phyloP scores from a whole-genome alignment of 2,113 vertebrate genomes.

The Pipa parva region DNA sequence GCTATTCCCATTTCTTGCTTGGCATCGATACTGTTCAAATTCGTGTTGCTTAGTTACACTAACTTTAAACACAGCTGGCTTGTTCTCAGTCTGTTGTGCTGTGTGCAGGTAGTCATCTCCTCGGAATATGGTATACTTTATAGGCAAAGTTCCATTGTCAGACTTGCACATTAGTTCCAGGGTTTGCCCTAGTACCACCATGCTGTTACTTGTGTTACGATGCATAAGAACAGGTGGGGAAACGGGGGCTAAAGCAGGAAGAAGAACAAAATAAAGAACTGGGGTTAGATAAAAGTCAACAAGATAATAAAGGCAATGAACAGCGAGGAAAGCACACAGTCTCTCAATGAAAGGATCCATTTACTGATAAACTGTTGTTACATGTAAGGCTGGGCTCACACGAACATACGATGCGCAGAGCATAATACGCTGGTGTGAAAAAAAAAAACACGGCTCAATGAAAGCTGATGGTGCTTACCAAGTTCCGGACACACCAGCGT shows the following conservation, averaged over 20 bases:
- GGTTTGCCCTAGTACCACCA: slow-evolving; percentile 48
- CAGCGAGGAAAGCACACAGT: no score
- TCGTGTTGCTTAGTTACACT: slow-evolving; percentile 36
- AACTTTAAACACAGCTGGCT: slow-evolving; percentile 42
- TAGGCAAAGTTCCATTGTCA: slow-evolving; percentile 50
- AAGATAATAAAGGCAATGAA: no score
- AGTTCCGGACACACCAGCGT: no score
- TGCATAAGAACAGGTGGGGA: slow-evolving; percentile 48
- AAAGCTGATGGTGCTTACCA: no score
- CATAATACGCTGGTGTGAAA: no score
- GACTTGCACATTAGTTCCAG: slow-evolving; percentile 46
- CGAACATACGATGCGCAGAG: no score
- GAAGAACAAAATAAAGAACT: background rate
- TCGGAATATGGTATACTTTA: slow-evolving; percentile 54
- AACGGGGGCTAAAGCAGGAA: slow-evolving; percentile 51
- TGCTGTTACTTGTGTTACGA: no score
- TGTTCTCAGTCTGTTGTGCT: slow-evolving; percentile 21
- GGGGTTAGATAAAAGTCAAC: no score
- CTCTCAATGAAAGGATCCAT: no score
- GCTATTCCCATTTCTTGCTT: slow-evolving; percentile 52
- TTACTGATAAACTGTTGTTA: no score
- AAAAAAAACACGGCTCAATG: no score
- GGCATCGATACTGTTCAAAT: slow-evolving; percentile 47
- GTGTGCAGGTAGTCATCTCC: background rate
- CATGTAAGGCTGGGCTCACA: no score